A percentile compares a stretch with the other conserved stretches of the same genome.
phyloP scores from a whole-genome alignment of 2,113 vertebrate genomes.

The Terrapene triunguis region DNA sequence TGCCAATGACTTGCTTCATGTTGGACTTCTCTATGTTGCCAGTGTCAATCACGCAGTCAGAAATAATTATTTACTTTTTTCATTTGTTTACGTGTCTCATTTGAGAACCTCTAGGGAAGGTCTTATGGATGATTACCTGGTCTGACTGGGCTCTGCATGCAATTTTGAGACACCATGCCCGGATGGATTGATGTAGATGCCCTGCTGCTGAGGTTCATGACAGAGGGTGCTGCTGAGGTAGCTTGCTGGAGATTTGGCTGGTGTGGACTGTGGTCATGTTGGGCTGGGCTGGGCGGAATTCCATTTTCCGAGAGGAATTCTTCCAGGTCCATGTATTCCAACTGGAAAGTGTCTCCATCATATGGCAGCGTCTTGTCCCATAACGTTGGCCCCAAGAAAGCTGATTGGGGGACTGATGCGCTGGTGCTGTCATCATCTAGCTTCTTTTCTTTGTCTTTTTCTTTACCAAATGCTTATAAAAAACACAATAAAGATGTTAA shows the following conservation, averaged over 20 bases:
- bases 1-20: background rate
- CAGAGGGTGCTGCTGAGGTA: conserved; percentile 85
- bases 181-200: conserved; percentile 89
- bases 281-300: conserved; percentile 92
- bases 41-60: background rate
- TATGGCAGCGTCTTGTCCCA: conserved; percentile 99
- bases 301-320: conserved; percentile 98
- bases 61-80: background rate
- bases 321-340: conserved; percentile 99
- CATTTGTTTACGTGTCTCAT: background rate
- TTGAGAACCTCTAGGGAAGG: background rate
- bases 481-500: background rate
- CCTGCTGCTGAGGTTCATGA: conserved; percentile 94
- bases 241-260: conserved; percentile 83
- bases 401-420: conserved; percentile 91
- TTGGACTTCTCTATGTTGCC: background rate
- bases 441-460: conserved; percentile 95
- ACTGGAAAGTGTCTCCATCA: conserved; percentile 95
- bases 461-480: conserved; percentile 90
- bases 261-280: conserved; percentile 85
- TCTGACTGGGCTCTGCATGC: conserved; percentile 89
- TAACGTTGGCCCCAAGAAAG: conserved; percentile 96
- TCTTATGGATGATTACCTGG: conserved; percentile 84
- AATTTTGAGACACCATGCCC: conserved; percentile 87
- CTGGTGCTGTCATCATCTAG: conserved; percentile 90